Conservation (phyloP, 2,113 vertebrate species). For the Callorhinus ursinus region DNA sequence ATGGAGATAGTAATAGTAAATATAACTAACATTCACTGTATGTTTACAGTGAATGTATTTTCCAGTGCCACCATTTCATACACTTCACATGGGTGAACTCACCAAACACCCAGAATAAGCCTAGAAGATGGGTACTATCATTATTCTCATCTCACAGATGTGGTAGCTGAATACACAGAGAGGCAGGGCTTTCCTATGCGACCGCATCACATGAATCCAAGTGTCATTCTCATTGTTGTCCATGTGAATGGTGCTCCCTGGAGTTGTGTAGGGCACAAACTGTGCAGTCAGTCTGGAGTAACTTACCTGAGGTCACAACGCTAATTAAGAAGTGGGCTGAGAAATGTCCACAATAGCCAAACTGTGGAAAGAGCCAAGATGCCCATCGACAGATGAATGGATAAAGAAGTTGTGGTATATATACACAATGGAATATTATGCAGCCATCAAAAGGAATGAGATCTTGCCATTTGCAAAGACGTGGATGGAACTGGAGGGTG, state of each 20-base stretch:
- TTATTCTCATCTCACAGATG: neutral
- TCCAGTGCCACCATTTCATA: neutral
- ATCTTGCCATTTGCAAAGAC: too few species aligned
- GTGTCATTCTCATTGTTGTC: neutral
- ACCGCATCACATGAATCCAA: neutral
- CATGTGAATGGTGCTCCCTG: neutral
- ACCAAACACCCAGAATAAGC: neutral
- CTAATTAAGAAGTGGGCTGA: too few species aligned
- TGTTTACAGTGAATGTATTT: neutral
- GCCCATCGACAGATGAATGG: too few species aligned
- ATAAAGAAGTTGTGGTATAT: too few species aligned
- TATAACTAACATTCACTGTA: neutral
- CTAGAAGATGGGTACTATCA: neutral
- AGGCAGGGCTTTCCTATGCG: neutral
- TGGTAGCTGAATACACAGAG: neutral
- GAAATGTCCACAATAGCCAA: too few species aligned
- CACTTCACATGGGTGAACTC: neutral
- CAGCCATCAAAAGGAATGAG: too few species aligned
- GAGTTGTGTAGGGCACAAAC: neutral
- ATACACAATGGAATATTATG: too few species aligned
- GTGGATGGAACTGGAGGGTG: too few species aligned
- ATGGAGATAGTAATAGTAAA: too few species aligned
- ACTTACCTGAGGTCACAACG: neutral
- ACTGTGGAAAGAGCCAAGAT: too few species aligned
- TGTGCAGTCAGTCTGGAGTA: neutral